A percentile compares a stretch with the other conserved stretches of the same genome.
These are phyloP conservation scores for Pyrochroa serraticornis DNA, from an alignment of 2,888 invertebrate species.

Conservation along the genomic window DNA sequence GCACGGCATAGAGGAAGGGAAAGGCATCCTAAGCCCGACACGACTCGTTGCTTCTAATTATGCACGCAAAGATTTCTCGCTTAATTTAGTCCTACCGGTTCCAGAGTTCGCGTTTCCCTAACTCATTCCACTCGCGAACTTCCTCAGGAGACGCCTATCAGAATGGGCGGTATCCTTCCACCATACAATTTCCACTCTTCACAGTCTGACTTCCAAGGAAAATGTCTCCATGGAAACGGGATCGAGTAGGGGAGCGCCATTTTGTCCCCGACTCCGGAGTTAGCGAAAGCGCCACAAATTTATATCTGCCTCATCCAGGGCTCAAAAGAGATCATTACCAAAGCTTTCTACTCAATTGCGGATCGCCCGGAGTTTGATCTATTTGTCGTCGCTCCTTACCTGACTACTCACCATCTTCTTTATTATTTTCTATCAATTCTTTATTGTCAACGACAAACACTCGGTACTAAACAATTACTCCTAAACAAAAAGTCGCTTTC, in stretches of 20 bases:
- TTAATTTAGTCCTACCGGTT: conserved; percentile 58
- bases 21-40: conserved; percentile 49
- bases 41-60: conserved; percentile 59
- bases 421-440: conserved; percentile 25
- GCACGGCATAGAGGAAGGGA: conserved; percentile 35
- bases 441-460: neutral
- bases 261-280: conserved; percentile 55
- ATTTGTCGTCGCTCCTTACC: conserved; percentile 57
- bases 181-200: conserved; percentile 24
- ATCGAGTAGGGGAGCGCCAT: conserved; percentile 53
- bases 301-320: conserved; percentile 61
- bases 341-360: conserved; percentile 62
- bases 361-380: conserved; percentile 60
- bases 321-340: conserved; percentile 61
- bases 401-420: conserved; percentile 39
- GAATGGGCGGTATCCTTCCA: conserved; percentile 37
- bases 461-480: too few relatives aligned
- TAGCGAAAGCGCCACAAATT: conserved; percentile 60
- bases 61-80: conserved; percentile 60
- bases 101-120: conserved; percentile 47
- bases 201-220: conserved; percentile 52
- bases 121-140: conserved; percentile 45
- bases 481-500: too few relatives aligned
- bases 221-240: conserved; percentile 57
- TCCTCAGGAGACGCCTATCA: conserved; percentile 45